These are phyloP conservation scores for Falco concolor DNA, from an alignment of 2,797 vertebrate species.

Conservation along the genomic window DNA sequence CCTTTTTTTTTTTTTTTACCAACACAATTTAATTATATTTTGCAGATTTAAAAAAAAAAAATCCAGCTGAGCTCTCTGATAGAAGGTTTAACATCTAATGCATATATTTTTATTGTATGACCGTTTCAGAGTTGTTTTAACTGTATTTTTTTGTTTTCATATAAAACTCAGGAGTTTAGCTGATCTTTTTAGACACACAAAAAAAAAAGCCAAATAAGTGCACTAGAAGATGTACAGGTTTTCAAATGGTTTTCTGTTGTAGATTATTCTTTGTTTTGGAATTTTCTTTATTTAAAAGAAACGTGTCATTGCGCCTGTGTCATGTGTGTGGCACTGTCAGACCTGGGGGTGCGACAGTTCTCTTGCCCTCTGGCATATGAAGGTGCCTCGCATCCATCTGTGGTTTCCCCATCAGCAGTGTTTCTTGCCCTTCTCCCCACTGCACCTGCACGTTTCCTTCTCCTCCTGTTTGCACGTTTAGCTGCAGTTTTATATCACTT, in stretches of 20 bases:
- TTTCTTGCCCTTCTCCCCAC: background rate
- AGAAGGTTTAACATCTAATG: constrained; percentile 2
- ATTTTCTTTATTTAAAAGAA: background rate
- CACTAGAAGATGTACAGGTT: background rate
- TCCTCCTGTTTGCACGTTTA: background rate
- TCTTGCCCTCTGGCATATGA: background rate
- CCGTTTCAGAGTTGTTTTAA: background rate
- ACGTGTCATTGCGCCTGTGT: fast-evolving
- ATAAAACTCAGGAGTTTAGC: background rate
- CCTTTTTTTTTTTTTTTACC: background rate
- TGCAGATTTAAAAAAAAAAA: background rate
- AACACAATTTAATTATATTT: constrained; percentile 56
- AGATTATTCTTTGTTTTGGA: background rate
- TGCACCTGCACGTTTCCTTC: background rate
- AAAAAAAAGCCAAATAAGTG: background rate
- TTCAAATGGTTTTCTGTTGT: background rate
- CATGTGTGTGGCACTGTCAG: background rate
- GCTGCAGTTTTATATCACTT: background rate
- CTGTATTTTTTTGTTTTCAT: background rate
- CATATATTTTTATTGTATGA: background rate
- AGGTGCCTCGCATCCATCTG: background rate
- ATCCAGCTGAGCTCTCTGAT: constrained; percentile 25
- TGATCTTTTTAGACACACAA: background rate
- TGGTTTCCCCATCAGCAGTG: background rate
- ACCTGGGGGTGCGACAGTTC: background rate